These are phyloP conservation scores for Falco naumanni DNA, from an alignment of 2,797 vertebrate species.

Conservation along the genomic window DNA sequence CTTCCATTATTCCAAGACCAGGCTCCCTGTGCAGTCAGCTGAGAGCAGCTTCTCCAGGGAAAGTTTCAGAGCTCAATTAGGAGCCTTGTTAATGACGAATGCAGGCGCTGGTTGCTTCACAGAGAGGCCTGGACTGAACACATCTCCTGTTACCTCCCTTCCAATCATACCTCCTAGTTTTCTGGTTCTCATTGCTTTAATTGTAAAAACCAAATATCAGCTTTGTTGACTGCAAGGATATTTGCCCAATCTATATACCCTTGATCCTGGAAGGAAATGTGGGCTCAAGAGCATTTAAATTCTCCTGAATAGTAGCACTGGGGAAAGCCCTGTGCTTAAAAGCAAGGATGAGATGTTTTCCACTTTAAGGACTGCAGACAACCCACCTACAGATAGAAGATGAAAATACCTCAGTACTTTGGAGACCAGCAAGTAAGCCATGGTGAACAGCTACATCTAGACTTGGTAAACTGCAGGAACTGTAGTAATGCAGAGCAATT, in stretches of 20 bases:
- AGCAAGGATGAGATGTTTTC: not conserved
- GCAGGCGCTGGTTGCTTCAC: not conserved
- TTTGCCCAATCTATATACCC: not conserved
- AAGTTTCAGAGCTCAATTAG: not conserved
- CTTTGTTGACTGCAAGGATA: not conserved
- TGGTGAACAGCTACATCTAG: not conserved
- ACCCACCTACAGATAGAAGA: not conserved
- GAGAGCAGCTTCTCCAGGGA: not conserved
- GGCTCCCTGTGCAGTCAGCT: not conserved
- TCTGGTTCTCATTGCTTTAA: not conserved
- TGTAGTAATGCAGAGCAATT: not conserved
- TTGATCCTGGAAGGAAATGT: not conserved
- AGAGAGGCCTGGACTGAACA: not conserved
- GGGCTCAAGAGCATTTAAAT: not conserved
- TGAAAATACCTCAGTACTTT: not conserved
- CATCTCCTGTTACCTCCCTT: not conserved
- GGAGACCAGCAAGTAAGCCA: not conserved
- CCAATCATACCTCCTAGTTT: not conserved
- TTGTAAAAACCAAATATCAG: not conserved
- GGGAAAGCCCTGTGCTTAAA: not conserved
- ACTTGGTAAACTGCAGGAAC: not conserved
- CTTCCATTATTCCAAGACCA: not conserved
- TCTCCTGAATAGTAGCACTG: not conserved
- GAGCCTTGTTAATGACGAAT: not conserved
- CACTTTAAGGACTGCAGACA: not conserved